Conservation (phyloP, 2,888 invertebrate species). For the Noctua fimbriata region DNA sequence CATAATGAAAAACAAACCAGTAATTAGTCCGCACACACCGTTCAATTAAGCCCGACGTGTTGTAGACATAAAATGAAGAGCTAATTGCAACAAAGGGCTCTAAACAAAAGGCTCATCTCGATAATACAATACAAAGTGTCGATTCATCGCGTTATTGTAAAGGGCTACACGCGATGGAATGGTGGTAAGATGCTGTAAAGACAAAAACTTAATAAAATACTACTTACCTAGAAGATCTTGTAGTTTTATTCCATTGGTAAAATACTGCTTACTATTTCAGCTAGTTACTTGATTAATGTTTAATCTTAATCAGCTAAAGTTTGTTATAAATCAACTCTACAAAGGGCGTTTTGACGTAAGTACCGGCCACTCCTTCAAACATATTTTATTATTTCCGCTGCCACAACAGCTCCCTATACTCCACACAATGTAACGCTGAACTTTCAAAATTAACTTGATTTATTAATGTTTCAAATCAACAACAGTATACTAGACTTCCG, state of each 20-base stretch:
- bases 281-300: slow-evolving; percentile 35
- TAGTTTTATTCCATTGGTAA: slow-evolving; percentile 30
- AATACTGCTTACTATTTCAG: slow-evolving; percentile 11
- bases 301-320: slow-evolving; percentile 27
- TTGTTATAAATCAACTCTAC: slow-evolving; percentile 40
- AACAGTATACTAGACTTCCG: slow-evolving; percentile 16
- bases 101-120: slow-evolving; percentile 76
- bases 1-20: slow-evolving; percentile 38
- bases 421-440: slow-evolving; percentile 36
- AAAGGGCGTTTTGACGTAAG: slow-evolving; percentile 32
- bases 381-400: slow-evolving; percentile 57
- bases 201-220: slow-evolving; percentile 6
- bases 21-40: slow-evolving; percentile 50
- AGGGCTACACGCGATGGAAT: slow-evolving; percentile 64
- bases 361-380: slow-evolving; percentile 24
- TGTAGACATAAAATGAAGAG: slow-evolving; percentile 68
- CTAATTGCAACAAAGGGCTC: slow-evolving; percentile 74
- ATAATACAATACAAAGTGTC: slow-evolving; percentile 72
- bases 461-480: slow-evolving; percentile 16
- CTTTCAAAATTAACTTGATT: slow-evolving; percentile 24
- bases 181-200: slow-evolving; percentile 56
- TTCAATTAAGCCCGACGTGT: slow-evolving; percentile 49
- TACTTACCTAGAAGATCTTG: neutral
- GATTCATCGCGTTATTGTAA: slow-evolving; percentile 70
- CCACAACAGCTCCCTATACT: slow-evolving; percentile 5